Evolutionary conservation across 2,888 invertebrate species (phyloP), one percentile per base, ranked within the genome.

Genomic region (Ypsolopha sequella): DNA sequence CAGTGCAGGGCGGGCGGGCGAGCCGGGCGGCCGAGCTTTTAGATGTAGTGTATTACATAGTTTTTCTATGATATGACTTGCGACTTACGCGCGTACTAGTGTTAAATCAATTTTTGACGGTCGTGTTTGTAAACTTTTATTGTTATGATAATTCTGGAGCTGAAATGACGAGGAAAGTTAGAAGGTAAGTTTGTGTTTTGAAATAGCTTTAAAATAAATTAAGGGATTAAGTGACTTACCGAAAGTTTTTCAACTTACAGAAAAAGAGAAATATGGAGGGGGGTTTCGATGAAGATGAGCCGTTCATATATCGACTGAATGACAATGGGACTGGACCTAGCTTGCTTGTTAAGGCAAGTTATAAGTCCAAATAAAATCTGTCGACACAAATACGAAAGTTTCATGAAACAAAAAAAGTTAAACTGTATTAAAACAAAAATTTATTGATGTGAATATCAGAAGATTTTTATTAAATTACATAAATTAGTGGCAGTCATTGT

Each of bases 311-410:
- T 74, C 88, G 92, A 57, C 82, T 93, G 55, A 93, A 93, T 73
- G 93, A 93, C 64, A 92, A 90, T 64, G 93, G 93, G 34, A 86
- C 88, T 48, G 93, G 92, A 60, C 93, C 93, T n/a, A 90, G 90
- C 73, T 82, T 93, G 45, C 86, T 93, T 48, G 82, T 90, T 45
- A 93, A 93, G 90, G 93, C 93, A 86, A 64, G 62, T 46, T 38
- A 38, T 39, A 7, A 39, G 10, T 39, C 1, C n/a, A 6, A 10
- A 39, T 10, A 9, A 24, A 24, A 24, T 24, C 24, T 24, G 2
- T 24, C 24, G 4, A 24, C 24, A 24, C 24, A 24, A 24, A 24
- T 24, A 24, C 2, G 4, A 24, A 39, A 44, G 50, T 54, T 24
- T 24, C 24, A 3, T 24, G 24, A 24, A 24, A 24, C 24, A 4